These are phyloP conservation scores for Stegodyphus mimosarum DNA, from an alignment of 1,140 invertebrate species.

Conservation along the genomic window DNA sequence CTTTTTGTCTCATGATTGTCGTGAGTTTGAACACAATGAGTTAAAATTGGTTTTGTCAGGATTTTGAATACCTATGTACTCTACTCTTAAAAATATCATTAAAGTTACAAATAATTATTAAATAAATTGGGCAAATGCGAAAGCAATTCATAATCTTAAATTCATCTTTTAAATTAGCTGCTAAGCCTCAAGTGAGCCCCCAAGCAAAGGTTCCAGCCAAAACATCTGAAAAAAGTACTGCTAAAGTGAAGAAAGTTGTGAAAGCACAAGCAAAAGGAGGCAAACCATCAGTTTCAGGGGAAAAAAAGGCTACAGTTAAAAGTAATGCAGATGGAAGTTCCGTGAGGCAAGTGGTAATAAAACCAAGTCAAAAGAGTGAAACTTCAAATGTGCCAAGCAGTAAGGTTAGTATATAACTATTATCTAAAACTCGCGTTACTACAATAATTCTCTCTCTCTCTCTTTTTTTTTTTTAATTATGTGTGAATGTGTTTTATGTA, in stretches of 20 bases:
- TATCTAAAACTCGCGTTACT: no score
- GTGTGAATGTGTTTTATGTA: background rate
- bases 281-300: background rate
- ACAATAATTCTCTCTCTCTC: no score
- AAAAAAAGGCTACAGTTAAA: constrained; percentile 20
- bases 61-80: no score
- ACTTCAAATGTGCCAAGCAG: background rate
- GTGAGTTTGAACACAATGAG: no score
- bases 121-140: no score
- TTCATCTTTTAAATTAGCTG: constrained; percentile 1
- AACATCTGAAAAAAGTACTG: constrained; percentile 7
- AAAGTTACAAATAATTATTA: no score
- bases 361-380: constrained; percentile 25
- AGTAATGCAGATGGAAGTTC: constrained; percentile 10
- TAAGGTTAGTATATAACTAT: background rate
- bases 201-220: background rate
- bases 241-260: constrained; percentile 31
- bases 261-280: constrained; percentile 14
- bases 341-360: constrained; percentile 16
- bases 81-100: no score
- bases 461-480: no score
- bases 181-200: constrained; percentile 3
- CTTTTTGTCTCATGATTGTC: no score
- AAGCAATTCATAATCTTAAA: background rate
- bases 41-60: no score